A percentile compares a stretch with the other conserved stretches of the same genome.
These are phyloP conservation scores for Lucifuga dentata DNA, from an alignment of 2,113 vertebrate genomes.

Conservation along the genomic window DNA sequence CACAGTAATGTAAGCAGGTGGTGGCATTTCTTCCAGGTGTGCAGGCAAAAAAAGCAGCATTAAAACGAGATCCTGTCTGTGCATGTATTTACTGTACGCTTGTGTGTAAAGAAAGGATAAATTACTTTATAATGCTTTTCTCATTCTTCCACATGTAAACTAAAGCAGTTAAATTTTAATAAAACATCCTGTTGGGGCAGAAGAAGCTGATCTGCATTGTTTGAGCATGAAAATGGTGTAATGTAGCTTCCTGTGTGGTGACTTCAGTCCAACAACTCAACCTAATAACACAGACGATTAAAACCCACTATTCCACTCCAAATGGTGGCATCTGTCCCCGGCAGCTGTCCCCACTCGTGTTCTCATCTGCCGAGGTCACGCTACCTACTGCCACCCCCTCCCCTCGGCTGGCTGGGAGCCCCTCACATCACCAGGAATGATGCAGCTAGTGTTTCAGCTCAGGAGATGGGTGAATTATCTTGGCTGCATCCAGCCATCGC, in stretches of 20 bases:
- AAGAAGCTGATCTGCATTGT: constrained; percentile 20
- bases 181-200: constrained; percentile 41
- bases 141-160: constrained; percentile 24
- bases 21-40: no score
- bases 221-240: constrained; percentile 29
- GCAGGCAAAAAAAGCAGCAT: no score
- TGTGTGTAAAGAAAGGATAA: no score
- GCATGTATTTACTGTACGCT: no score
- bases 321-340: constrained; percentile 69
- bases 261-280: constrained; percentile 30
- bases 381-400: constrained; percentile 45
- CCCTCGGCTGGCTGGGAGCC: constrained; percentile 47
- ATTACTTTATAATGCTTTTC: no score
- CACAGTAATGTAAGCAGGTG: no score
- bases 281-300: constrained; percentile 55
- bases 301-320: constrained; percentile 54
- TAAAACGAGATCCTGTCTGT: no score
- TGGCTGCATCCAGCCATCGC: constrained; percentile 46
- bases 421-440: constrained; percentile 34
- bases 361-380: constrained; percentile 65
- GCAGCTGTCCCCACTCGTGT: constrained; percentile 69
- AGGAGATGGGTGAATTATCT: constrained; percentile 35
- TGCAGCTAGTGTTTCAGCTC: constrained; percentile 41
- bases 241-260: constrained; percentile 5
- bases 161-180: constrained; percentile 39